Evolutionary conservation across 1,140 invertebrate genomes (phyloP).

Genomic region (Nebria ingens): DNA sequence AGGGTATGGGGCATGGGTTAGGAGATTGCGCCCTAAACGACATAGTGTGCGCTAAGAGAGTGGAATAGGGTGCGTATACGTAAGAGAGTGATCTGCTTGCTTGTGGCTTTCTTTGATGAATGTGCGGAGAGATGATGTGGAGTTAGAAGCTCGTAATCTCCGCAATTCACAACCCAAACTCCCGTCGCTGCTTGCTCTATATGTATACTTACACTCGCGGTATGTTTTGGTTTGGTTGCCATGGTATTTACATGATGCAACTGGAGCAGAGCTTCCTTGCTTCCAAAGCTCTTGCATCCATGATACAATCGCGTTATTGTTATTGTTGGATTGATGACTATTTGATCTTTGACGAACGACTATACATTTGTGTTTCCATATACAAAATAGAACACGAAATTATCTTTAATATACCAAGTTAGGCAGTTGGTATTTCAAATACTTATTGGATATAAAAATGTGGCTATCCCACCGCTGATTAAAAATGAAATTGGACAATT

Average conservation of each 20-base stretch:
- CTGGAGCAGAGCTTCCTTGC: not conserved
- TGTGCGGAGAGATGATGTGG: conserved; percentile 5
- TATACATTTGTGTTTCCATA: no score
- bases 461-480: no score
- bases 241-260: not conserved
- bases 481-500: no score
- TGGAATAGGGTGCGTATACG: not conserved
- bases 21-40: no score
- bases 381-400: no score
- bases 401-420: no score
- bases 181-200: not conserved
- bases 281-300: not conserved
- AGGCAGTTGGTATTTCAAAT: no score
- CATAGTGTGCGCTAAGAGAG: not conserved
- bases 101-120: conserved; percentile 3
- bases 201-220: not conserved
- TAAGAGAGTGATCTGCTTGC: not conserved
- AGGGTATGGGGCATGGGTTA: no score
- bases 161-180: conserved; percentile 4
- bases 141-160: conserved; percentile 6
- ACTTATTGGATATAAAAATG: no score
- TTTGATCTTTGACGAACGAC: no score
- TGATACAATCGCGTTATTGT: no score
- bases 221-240: not conserved
- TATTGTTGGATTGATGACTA: no score